Base-by-base conservation (phyloP, 2,113 vertebrate species). In the Hippocampus abdominalis region DNA sequence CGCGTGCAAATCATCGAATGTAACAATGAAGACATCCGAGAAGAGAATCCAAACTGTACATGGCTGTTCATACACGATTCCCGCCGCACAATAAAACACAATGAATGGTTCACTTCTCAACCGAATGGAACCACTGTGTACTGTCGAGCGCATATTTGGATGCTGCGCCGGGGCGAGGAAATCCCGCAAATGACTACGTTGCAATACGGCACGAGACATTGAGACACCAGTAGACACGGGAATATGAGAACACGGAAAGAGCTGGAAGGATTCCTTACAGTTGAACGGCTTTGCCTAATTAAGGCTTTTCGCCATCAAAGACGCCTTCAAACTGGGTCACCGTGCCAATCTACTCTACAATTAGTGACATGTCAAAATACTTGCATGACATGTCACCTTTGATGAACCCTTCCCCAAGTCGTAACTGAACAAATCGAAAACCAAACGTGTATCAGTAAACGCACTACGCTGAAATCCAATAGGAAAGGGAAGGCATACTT, bases 101-200 rank as follows among this genome's bases (percentile, higher is more conserved):
- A 88, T 80, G 70, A 81, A 81, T 11, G 51, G 73, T 84, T 74
- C 82, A 77, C 80, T 73, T 48, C 66, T 70, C 65, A 63, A 73
- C 21, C 71, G 77, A 70, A 62, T 21, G 39, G 57, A 74, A 84
- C 82, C 80, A 12, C 84, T 21, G 49, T 71, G 46, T 56, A 69
- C 71, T 75, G 70, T 46, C 63, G 76, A 82, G 72, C 68, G 74
- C 79, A 80, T 85, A 88, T 82, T 83, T 86, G 84, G 82, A 5
- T 74, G 74, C 66, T 0, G 39, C 42, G 66, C 18, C 82, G 40
- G 85, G 89, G 32, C 87, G 78, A 85, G 86, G 77, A 91, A 85
- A 72, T 75, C 81, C 85, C 80, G 85, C 84, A 88, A 87, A 88
- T 86, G 76, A 84, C 77, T 76, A 87, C 2, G 83, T 84, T 80